phyloP scores from a whole-genome alignment of 2,888 invertebrate species.

The Athrips mouffetella region DNA sequence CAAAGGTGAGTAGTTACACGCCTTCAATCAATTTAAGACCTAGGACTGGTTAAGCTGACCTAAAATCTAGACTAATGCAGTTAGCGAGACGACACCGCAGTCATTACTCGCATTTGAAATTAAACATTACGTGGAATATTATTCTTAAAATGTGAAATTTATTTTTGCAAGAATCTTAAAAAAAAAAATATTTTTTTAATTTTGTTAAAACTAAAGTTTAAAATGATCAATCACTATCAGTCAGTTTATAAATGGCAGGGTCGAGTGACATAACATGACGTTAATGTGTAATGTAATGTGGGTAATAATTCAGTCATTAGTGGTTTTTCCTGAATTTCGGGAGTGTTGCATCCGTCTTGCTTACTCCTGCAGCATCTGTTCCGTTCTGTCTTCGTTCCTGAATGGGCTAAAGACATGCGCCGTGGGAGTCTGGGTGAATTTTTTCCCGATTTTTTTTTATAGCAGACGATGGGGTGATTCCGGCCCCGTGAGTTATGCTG shows the following conservation, averaged over 20 bases:
- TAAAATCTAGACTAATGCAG: constrained; percentile 62
- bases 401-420: constrained; percentile 69
- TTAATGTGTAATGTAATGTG: constrained; percentile 26
- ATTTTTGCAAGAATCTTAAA: background rate
- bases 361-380: constrained; percentile 38
- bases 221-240: constrained; percentile 12
- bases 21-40: constrained; percentile 32
- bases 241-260: constrained; percentile 26
- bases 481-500: background rate
- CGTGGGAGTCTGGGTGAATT: constrained; percentile 29
- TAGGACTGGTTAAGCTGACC: constrained; percentile 46
- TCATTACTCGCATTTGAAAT: background rate
- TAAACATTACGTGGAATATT: background rate
- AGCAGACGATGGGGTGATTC: background rate
- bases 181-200: constrained; percentile 1
- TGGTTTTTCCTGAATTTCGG: constrained; percentile 55
- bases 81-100: constrained; percentile 33
- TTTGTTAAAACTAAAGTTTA: background rate
- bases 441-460: constrained; percentile 3
- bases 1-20: constrained; percentile 31
- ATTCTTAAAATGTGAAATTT: too few relatives aligned
- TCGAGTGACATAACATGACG: constrained; percentile 39
- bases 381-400: constrained; percentile 50
- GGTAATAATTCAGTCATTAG: constrained; percentile 27
- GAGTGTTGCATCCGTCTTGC: constrained; percentile 33